A percentile compares a stretch with the other conserved stretches of the same genome.
Conservation (phyloP, 2,113 vertebrate species). For the Morone saxatilis region DNA sequence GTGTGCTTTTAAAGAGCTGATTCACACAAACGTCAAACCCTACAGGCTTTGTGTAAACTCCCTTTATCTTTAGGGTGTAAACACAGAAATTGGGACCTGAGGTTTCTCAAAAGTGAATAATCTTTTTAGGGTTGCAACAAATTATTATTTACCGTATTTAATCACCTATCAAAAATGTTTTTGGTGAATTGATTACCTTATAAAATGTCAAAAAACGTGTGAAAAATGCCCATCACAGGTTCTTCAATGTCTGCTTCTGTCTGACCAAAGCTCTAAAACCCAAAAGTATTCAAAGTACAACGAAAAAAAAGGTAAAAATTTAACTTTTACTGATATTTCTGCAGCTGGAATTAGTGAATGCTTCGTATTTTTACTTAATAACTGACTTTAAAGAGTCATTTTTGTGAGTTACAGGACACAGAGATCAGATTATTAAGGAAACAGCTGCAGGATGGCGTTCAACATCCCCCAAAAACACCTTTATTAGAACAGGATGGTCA, state of each 20-base stretch:
- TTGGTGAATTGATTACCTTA: background rate
- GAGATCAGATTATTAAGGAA: background rate
- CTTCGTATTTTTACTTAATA: background rate
- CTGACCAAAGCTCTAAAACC: background rate
- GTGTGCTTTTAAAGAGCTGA: background rate
- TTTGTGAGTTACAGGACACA: background rate
- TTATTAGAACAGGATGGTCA: conserved; percentile 61
- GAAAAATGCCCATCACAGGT: background rate
- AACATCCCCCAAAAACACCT: conserved; percentile 37
- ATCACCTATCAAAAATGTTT: background rate
- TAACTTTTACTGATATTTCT: background rate
- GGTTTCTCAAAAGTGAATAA: background rate
- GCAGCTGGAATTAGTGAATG: background rate
- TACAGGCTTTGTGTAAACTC: too few relatives aligned
- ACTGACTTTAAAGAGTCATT: background rate
- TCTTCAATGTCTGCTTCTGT: background rate
- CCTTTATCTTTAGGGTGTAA: background rate
- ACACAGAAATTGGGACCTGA: background rate
- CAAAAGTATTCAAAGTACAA: background rate
- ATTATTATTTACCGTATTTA: background rate
- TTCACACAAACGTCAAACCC: background rate
- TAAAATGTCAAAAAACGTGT: background rate
- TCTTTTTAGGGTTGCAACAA: background rate
- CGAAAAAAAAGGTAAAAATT: background rate
- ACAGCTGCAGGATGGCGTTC: conserved; percentile 6